Evolutionary conservation across 2,888 invertebrate species (phyloP).

Genomic region (Tiliacea citrago): DNA sequence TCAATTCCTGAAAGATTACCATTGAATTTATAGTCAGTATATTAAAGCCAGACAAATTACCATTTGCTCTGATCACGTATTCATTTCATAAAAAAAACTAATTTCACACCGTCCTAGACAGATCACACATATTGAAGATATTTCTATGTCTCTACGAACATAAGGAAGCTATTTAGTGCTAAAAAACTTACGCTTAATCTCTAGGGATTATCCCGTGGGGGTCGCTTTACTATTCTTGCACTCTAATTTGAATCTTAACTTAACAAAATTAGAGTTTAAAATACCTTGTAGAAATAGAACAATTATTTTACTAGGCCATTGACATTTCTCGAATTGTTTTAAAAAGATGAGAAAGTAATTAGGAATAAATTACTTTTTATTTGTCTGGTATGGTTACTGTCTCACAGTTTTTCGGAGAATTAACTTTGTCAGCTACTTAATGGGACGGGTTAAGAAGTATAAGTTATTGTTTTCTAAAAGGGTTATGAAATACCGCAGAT

Average conservation of each 20-base stretch:
- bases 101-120: slow-evolving; percentile 37
- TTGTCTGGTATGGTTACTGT: slow-evolving; percentile 36
- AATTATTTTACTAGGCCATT: slow-evolving; percentile 52
- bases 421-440: slow-evolving; percentile 31
- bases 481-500: neutral
- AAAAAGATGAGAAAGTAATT: slow-evolving; percentile 42
- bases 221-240: slow-evolving; percentile 51
- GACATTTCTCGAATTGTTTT: slow-evolving; percentile 47
- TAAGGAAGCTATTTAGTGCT: slow-evolving; percentile 68
- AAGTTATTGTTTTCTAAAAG: slow-evolving; percentile 5
- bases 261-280: neutral
- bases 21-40: too few species aligned
- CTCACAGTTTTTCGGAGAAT: slow-evolving; percentile 39
- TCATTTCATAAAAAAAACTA: slow-evolving; percentile 5
- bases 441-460: slow-evolving; percentile 9
- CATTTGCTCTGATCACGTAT: neutral
- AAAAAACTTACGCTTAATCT: slow-evolving; percentile 71
- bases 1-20: too few species aligned
- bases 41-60: neutral
- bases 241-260: slow-evolving; percentile 29
- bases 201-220: slow-evolving; percentile 75
- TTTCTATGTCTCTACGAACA: slow-evolving; percentile 59
- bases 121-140: slow-evolving; percentile 65
- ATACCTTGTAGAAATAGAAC: slow-evolving; percentile 12
- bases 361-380: slow-evolving; percentile 41